Conservation (phyloP, 2,113 vertebrate species). For the Talpa occidentalis region DNA sequence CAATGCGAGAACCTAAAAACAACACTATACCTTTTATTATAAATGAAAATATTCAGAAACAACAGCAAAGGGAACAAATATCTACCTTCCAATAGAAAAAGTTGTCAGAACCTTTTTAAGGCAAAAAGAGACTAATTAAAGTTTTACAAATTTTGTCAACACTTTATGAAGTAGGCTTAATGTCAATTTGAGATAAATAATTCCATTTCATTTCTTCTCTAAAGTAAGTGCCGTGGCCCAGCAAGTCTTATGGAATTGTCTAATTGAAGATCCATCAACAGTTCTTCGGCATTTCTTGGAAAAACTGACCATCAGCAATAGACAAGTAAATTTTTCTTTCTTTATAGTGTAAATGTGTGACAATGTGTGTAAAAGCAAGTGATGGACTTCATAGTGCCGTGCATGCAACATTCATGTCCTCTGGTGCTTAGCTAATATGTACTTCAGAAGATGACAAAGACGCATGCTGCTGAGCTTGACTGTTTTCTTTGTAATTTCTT, state of each 20-base stretch:
- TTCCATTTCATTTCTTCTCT: constrained; percentile 62
- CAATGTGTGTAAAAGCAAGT: background rate
- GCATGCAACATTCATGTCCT: background rate
- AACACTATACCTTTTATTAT: background rate
- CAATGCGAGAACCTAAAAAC: background rate
- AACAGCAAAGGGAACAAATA: background rate
- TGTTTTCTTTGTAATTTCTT: background rate
- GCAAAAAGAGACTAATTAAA: background rate
- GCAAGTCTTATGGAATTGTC: constrained; percentile 98
- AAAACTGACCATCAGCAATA: constrained; percentile 98
- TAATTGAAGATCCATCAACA: constrained; percentile 98
- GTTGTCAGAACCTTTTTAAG: constrained; percentile 37
- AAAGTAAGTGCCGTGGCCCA: constrained; percentile 98
- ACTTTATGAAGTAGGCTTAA: constrained; percentile 8
- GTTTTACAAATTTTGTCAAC: constrained; percentile 13
- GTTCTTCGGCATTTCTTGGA: constrained; percentile 98
- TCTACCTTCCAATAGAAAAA: constrained; percentile 8
- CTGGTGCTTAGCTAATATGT: background rate
- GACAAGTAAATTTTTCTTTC: constrained; percentile 89
- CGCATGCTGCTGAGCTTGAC: background rate
- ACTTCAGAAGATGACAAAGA: background rate
- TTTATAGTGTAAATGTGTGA: background rate
- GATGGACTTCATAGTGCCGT: background rate
- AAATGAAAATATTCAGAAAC: background rate
- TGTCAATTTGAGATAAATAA: constrained; percentile 20